Percentiles rank a stretch among this genome's conserved stretches.
Evolutionary conservation across 2,797 vertebrate genomes (phyloP).

Genomic region (Ambastaia sidthimunki): DNA sequence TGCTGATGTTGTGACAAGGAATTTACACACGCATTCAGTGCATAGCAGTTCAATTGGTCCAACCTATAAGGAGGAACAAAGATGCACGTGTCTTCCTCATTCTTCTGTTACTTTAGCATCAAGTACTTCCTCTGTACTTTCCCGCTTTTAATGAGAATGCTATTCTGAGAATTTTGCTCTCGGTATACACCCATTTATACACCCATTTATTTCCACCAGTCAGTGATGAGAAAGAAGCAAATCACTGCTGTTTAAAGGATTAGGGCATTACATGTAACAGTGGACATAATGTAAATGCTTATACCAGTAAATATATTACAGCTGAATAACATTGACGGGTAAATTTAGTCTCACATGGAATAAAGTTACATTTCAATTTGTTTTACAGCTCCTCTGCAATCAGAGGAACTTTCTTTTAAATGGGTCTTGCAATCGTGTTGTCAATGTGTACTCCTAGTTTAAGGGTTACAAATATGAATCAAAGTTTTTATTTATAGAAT

Average conservation of each 20-base stretch:
- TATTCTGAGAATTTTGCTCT: background rate
- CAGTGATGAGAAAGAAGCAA: background rate
- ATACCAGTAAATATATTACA: background rate
- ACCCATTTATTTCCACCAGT: background rate
- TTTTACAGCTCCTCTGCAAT: background rate
- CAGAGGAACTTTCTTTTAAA: background rate
- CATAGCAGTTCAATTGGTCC: background rate
- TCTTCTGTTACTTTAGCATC: background rate
- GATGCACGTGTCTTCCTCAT: background rate
- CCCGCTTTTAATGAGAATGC: background rate
- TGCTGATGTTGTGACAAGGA: background rate
- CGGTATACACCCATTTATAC: background rate
- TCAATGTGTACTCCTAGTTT: background rate
- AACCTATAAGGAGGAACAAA: background rate
- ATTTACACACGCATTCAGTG: background rate
- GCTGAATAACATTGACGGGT: background rate
- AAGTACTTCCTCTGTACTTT: constrained; percentile 4
- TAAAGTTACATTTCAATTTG: background rate
- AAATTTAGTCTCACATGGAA: background rate
- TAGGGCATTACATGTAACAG: background rate
- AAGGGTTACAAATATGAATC: background rate
- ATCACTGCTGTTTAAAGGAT: background rate
- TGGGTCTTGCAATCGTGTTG: background rate
- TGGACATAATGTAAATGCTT: background rate
- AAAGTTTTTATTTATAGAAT: too few relatives aligned